Conservation (phyloP, 2,113 vertebrate species). For the Lepisosteus oculatus region DNA sequence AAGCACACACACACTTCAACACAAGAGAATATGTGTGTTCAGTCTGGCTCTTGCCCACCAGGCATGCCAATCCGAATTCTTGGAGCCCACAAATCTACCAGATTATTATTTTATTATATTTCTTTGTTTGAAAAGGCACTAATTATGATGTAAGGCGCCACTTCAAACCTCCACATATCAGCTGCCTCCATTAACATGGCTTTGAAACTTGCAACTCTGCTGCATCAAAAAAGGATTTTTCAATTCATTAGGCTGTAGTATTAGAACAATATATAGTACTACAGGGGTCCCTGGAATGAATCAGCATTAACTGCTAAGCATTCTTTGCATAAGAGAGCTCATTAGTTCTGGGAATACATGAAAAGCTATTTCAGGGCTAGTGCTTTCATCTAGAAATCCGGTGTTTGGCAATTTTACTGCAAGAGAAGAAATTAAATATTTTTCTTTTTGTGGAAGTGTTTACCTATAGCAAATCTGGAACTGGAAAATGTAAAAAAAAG, state of each 20-base stretch:
- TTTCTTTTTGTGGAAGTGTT: too few species aligned
- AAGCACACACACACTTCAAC: background rate
- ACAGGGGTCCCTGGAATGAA: constrained; percentile 2
- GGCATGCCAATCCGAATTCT: constrained; percentile 3
- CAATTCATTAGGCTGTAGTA: constrained; percentile 6
- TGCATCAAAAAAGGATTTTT: constrained; percentile 4
- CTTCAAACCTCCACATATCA: constrained; percentile 26
- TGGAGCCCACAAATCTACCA: constrained; percentile 19
- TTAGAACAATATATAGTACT: constrained; percentile 9
- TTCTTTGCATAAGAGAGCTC: background rate
- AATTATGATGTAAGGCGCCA: constrained; percentile 33
- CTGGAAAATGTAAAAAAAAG: too few species aligned
- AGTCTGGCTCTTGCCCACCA: background rate
- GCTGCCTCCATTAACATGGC: constrained; percentile 5
- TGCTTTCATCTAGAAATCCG: background rate
- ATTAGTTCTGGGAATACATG: background rate
- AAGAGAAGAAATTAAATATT: too few species aligned
- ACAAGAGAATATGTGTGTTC: background rate
- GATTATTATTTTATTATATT: constrained; percentile 34
- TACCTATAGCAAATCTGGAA: too few species aligned
- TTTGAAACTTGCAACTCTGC: background rate
- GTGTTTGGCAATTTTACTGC: background rate
- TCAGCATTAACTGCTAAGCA: background rate
- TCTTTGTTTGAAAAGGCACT: constrained; percentile 26
- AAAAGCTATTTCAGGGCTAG: background rate